Evolutionary conservation across 2,888 invertebrate genomes (phyloP).

Genomic region (Polyommatus iphigenia): DNA sequence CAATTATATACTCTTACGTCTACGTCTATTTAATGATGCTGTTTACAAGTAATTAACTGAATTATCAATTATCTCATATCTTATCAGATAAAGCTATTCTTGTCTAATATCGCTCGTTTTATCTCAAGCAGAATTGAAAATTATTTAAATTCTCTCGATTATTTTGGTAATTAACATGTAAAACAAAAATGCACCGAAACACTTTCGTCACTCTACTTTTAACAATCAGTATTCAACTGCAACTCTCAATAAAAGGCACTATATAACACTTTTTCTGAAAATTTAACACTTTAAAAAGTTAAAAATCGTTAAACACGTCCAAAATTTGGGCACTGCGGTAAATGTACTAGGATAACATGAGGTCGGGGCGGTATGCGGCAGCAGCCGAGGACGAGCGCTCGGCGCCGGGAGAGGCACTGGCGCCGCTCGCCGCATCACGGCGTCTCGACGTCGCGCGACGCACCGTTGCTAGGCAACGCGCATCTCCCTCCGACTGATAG

Average conservation of each 20-base stretch:
- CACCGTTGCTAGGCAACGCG: conserved; percentile 70
- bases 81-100: conserved; percentile 46
- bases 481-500: conserved; percentile 37
- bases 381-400: conserved; percentile 42
- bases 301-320: conserved; percentile 3
- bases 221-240: conserved; percentile 20
- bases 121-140: conserved; percentile 37
- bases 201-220: conserved; percentile 33
- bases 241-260: conserved; percentile 26
- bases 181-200: background rate
- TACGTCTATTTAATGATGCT: conserved; percentile 1
- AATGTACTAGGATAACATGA: conserved; percentile 17
- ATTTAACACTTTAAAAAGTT: background rate
- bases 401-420: conserved; percentile 61
- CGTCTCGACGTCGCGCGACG: conserved; percentile 72
- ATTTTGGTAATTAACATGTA: background rate
- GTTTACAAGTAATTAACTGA: conserved; percentile 30
- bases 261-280: background rate
- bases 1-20: background rate
- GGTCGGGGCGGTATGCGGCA: conserved; percentile 34
- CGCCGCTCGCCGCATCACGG: conserved; percentile 60
- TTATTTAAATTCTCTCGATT: background rate
- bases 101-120: conserved; percentile 47
- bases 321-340: conserved; percentile 26
- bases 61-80: conserved; percentile 42